Evolutionary conservation across 2,113 vertebrate species (phyloP), one percentile per base, ranked within the genome.

Genomic region (Sceloporus undulatus): DNA sequence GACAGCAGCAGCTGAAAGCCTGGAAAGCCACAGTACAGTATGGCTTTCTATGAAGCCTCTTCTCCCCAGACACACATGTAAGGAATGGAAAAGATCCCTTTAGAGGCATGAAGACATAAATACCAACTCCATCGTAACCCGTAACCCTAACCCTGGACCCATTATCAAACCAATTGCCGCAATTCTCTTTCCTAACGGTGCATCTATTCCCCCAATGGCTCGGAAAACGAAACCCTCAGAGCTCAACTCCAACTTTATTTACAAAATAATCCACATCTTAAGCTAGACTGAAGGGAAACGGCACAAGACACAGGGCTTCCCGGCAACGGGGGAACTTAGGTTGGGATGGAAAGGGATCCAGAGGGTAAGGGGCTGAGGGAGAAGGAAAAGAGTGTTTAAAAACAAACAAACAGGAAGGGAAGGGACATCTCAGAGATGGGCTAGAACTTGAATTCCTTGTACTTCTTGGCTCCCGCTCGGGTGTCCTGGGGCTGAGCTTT

Each of bases 371-470:
- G 23, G 23, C 11, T 2, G 40, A 14, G 27, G 16, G 6, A 11
- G n/a, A 1, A 2, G 40, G 4, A 1, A 7, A 21, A 29, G n/a
- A 21, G 21, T 11, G 19, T 42, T 52, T 76, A 18, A 66, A 87
- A 88, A 76, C 11, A 42, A 11, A 48, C 11, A 25, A 77, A 75
- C 1, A 27, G 77, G 23, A 34, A 82, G 27, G 0, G 56, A 66
- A 1, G 14, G 9, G 48, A 9, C 11, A 4, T 54, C 29, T 54
- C 48, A 13, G 62, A 7, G 18, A 9, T 8, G 56, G 85, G 76
- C 75, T 98, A 98, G 93, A 98, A 99, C 94, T 98, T 98, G 97
- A 98, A 99, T 90, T 98, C 98, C 90, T 99, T 98, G 92, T 99
- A 98, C 92, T 98, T 98, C 96, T 98, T 99, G 92, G 97, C 98